These are phyloP conservation scores for Dendrolimus kikuchii DNA, from an alignment of 1,140 invertebrate species.

Conservation along the genomic window DNA sequence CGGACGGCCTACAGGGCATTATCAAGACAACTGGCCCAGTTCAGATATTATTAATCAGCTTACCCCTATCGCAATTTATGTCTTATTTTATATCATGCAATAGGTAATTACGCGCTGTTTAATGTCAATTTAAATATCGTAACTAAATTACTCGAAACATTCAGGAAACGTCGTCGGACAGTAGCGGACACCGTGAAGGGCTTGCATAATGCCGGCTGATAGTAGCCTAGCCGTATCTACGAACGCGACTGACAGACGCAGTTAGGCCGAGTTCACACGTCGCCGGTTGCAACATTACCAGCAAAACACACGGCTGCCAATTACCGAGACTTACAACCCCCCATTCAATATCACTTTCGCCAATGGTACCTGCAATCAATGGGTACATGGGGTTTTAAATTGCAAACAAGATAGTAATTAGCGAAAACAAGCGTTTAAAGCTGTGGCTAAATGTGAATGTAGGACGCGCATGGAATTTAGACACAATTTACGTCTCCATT, in stretches of 20 bases:
- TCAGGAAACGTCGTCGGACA: constrained; percentile 40
- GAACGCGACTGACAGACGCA: constrained; percentile 20
- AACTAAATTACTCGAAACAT: constrained; percentile 37
- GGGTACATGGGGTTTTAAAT: constrained; percentile 55
- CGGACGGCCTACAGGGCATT: no score
- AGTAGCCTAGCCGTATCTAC: constrained; percentile 19
- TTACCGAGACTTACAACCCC: constrained; percentile 47
- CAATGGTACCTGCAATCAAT: constrained; percentile 27
- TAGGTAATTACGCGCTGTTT: constrained; percentile 19
- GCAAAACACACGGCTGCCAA: constrained; percentile 45
- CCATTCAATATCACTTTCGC: constrained; percentile 43
- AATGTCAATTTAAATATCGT: constrained; percentile 31
- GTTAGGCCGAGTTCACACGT: constrained; percentile 37
- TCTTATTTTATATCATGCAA: constrained; percentile 11
- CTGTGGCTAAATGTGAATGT: constrained; percentile 52
- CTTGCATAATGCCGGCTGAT: constrained; percentile 38
- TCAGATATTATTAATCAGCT: constrained; percentile 8
- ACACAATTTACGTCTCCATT: constrained; percentile 64
- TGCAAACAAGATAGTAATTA: constrained; percentile 71
- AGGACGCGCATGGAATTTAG: constrained; percentile 64
- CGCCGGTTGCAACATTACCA: constrained; percentile 8
- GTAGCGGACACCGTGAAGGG: constrained; percentile 27
- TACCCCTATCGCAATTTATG: constrained; percentile 18
- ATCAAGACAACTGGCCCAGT: neutral
- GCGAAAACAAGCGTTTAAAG: constrained; percentile 62